phyloP scores from a whole-genome alignment of 53 echinoderm and acorn worm genomes.

The Crossaster papposus region DNA sequence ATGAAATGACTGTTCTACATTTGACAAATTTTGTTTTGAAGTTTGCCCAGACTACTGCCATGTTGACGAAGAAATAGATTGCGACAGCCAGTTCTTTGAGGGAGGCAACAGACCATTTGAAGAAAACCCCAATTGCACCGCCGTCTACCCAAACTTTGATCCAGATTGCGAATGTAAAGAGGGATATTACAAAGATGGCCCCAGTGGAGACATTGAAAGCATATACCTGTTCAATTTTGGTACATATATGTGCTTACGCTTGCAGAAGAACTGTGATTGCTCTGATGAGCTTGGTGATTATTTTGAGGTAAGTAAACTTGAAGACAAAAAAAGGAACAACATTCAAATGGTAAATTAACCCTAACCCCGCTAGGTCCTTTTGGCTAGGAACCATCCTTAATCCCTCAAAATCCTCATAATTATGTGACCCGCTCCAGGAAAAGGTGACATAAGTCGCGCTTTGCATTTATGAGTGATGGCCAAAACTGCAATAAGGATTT shows the following conservation, averaged over 20 bases:
- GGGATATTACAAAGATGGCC: constrained; percentile 48
- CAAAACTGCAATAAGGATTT: too few relatives aligned
- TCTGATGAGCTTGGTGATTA: constrained; percentile 21
- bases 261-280: constrained; percentile 34
- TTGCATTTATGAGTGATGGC: too few relatives aligned
- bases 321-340: too few relatives aligned
- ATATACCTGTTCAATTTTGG: constrained; percentile 23
- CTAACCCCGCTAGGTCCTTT: too few relatives aligned
- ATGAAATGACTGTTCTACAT: background rate
- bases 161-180: constrained; percentile 36
- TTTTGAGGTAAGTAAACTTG: background rate
- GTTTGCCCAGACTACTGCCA: constrained; percentile 48
- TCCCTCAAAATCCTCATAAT: too few relatives aligned
- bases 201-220: constrained; percentile 25
- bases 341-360: too few relatives aligned
- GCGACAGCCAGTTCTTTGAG: constrained; percentile 9
- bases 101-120: background rate
- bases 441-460: too few relatives aligned
- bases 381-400: too few relatives aligned
- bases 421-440: too few relatives aligned
- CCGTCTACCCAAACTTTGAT: background rate
- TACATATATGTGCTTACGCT: constrained; percentile 13
- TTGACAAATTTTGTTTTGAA: background rate
- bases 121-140: background rate
- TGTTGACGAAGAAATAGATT: constrained; percentile 19